A percentile compares a stretch with the other conserved stretches of the same genome.
Conservation (phyloP, 2,113 vertebrate species). For the Oxyura jamaicensis region DNA sequence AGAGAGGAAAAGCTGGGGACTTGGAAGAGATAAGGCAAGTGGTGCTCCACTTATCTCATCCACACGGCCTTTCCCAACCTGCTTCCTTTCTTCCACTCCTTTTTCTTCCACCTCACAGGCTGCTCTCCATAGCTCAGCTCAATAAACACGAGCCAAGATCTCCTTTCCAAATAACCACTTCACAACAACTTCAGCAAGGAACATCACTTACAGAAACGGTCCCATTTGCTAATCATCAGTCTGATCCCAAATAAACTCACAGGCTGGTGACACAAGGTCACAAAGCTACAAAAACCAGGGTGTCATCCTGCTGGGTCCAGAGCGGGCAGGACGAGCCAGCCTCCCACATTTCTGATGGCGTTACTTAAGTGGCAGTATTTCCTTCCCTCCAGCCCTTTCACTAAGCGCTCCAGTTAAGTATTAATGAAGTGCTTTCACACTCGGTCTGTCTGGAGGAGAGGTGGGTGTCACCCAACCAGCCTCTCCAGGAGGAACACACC, state of each 20-base stretch:
- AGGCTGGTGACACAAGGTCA: background rate
- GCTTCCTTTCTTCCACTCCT: background rate
- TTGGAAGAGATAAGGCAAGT: background rate
- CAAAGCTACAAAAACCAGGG: background rate
- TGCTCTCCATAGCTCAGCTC: background rate
- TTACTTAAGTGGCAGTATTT: slow-evolving; percentile 17
- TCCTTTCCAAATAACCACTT: slow-evolving; percentile 3
- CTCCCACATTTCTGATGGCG: background rate
- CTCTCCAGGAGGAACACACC: background rate
- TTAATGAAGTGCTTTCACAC: slow-evolving; percentile 28
- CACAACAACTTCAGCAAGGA: background rate
- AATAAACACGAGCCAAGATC: background rate
- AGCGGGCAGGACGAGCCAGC: background rate
- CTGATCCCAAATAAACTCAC: background rate
- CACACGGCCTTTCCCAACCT: background rate
- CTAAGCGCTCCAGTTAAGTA: background rate
- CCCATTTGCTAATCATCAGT: background rate
- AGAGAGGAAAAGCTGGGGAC: background rate
- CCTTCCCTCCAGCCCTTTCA: background rate
- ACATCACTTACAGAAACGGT: background rate
- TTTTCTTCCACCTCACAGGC: background rate
- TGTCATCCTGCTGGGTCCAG: background rate
- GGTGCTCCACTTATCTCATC: background rate
- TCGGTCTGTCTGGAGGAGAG: background rate
- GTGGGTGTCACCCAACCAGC: background rate